phyloP scores from a whole-genome alignment of 2,888 invertebrate genomes.

The Plagodis pulveraria region DNA sequence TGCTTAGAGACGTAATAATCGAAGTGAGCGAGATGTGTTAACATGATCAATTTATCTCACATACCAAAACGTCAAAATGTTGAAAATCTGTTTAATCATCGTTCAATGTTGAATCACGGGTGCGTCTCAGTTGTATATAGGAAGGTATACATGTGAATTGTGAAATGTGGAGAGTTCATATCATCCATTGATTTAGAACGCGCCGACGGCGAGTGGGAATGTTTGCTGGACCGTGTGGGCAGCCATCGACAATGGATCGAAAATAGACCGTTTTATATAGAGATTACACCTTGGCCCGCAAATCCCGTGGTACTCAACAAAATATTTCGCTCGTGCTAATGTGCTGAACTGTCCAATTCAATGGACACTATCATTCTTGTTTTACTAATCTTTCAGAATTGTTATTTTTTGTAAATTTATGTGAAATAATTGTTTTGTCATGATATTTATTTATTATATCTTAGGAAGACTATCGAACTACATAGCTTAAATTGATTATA shows the following conservation, averaged over 20 bases:
- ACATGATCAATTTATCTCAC: neutral
- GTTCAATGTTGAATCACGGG: no score
- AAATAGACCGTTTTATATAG: slow-evolving; percentile 17
- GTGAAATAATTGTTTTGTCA: no score
- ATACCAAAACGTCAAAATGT: slow-evolving; percentile 12
- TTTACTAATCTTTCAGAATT: no score
- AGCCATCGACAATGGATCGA: slow-evolving; percentile 21
- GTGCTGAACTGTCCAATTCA: no score
- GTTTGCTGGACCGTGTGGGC: slow-evolving; percentile 13
- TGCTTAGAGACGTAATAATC: neutral
- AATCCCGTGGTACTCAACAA: slow-evolving; percentile 4
- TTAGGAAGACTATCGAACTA: no score
- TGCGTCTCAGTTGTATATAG: no score
- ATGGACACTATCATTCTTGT: no score
- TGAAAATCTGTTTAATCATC: slow-evolving; percentile 11
- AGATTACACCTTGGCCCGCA: slow-evolving; percentile 14
- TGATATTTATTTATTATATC: no score
- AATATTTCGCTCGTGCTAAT: neutral
- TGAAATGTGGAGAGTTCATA: neutral
- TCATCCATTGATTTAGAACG: slow-evolving; percentile 14
- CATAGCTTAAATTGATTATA: no score
- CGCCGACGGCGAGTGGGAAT: slow-evolving; percentile 6
- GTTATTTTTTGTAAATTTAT: no score
- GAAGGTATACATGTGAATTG: neutral
- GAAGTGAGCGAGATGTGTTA: neutral